phyloP scores from a whole-genome alignment of 1,140 invertebrate species.

The Pseudomyrmex concolor region DNA sequence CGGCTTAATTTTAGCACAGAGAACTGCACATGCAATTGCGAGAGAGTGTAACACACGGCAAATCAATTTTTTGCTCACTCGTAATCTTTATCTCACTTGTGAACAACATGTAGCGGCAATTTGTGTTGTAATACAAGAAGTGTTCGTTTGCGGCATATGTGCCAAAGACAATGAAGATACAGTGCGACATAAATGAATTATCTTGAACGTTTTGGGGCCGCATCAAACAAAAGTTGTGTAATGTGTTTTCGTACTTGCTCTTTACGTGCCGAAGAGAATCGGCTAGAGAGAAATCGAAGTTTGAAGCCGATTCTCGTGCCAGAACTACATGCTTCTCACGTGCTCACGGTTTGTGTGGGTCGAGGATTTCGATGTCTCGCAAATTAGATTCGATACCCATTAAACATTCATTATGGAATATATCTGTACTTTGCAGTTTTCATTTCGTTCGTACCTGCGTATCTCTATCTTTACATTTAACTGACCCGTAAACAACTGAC shows the following conservation, averaged over 20 bases:
- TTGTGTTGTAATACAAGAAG: no score
- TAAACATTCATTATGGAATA: slow-evolving; percentile 31
- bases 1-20: no score
- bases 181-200: slow-evolving; percentile 1
- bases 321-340: slow-evolving; percentile 23
- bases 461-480: background rate
- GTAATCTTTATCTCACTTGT: no score
- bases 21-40: no score
- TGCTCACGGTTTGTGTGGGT: slow-evolving; percentile 9
- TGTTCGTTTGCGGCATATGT: no score
- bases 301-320: background rate
- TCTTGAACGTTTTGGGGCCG: background rate
- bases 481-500: background rate
- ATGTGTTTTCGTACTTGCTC: no score
- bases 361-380: background rate
- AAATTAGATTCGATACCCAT: slow-evolving; percentile 36
- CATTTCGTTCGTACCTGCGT: background rate
- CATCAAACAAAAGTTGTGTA: background rate
- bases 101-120: no score
- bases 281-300: slow-evolving; percentile 26
- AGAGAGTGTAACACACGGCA: background rate
- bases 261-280: no score
- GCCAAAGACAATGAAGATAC: background rate
- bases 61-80: no score
- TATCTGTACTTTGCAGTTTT: slow-evolving; percentile 3